Evolutionary conservation across 1,140 invertebrate species (phyloP).

Genomic region (Homalodisca vitripennis): DNA sequence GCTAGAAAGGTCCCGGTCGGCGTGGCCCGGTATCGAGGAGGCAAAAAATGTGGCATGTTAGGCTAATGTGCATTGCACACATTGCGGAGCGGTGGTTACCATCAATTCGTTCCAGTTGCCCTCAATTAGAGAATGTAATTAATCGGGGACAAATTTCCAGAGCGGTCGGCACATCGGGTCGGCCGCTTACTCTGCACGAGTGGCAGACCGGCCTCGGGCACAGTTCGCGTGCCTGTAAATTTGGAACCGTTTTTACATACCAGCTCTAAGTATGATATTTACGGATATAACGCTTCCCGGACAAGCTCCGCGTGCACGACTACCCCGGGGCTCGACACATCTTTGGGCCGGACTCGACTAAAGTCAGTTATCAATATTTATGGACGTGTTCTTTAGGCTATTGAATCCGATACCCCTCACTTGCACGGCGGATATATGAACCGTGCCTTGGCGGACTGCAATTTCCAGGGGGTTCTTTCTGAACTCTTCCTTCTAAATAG

Average conservation of each 20-base stretch:
- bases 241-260: constrained; percentile 9
- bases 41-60: background rate
- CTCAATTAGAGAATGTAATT: background rate
- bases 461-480: no score
- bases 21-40: no score
- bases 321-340: background rate
- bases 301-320: background rate
- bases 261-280: constrained; percentile 6
- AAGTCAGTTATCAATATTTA: constrained; percentile 17
- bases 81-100: background rate
- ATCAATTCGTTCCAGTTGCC: constrained; percentile 2
- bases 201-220: background rate
- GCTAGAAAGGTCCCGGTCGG: no score
- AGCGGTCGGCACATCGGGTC: no score
- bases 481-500: no score
- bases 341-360: background rate
- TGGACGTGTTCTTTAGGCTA: constrained; percentile 9
- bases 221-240: constrained; percentile 12
- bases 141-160: background rate
- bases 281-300: background rate
- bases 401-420: background rate
- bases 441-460: no score
- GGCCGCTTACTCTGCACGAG: no score
- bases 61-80: constrained; percentile 15
- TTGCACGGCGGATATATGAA: background rate